Percentiles rank a stretch among this genome's conserved stretches.
Evolutionary conservation across 2,888 invertebrate genomes (phyloP).

Genomic region (Lithodes maja): DNA sequence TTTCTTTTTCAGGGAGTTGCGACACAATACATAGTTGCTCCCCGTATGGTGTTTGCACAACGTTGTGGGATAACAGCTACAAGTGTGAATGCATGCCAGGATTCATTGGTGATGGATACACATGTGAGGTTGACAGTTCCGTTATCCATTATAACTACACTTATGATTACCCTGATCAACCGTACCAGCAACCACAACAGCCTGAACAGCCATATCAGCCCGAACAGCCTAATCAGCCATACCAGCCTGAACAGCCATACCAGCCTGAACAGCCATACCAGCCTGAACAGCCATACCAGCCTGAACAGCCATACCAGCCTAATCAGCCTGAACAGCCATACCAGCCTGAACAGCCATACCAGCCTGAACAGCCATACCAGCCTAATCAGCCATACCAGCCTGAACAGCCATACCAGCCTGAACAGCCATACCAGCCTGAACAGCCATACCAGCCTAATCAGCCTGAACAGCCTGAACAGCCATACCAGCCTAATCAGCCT

Average conservation of each 20-base stretch:
- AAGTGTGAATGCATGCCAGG: constrained; percentile 78
- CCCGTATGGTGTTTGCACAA: constrained; percentile 76
- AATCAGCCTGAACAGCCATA: too few species aligned
- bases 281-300: constrained; percentile 2
- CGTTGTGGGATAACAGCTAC: constrained; percentile 72
- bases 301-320: background rate
- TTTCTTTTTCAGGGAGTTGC: constrained; percentile 74
- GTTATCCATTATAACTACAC: background rate
- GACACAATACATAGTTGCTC: constrained; percentile 79
- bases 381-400: too few species aligned
- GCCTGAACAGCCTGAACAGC: too few species aligned
- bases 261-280: background rate
- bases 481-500: too few species aligned
- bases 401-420: too few species aligned
- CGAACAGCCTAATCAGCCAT: constrained; percentile 14
- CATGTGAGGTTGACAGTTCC: constrained; percentile 71
- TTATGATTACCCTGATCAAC: constrained; percentile 18
- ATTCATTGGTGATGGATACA: constrained; percentile 78
- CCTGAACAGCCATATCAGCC: constrained; percentile 22
- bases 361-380: too few species aligned
- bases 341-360: too few species aligned
- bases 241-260: constrained; percentile 40
- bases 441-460: too few species aligned
- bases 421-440: too few species aligned
- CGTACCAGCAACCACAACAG: constrained; percentile 32